Conservation (phyloP, 2,888 invertebrate species). For the Agrotis ipsilon region DNA sequence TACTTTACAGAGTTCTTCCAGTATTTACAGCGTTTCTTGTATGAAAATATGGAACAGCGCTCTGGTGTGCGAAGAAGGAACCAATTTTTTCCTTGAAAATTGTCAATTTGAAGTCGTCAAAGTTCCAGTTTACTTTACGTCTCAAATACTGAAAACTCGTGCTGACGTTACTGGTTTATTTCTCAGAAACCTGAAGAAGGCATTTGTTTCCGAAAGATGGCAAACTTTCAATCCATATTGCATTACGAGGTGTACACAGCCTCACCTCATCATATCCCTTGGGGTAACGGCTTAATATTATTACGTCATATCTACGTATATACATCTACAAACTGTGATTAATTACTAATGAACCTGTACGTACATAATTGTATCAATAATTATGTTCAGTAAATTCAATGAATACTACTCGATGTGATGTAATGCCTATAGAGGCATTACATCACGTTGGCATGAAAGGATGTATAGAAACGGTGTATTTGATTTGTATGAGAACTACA, state of each 20-base stretch:
- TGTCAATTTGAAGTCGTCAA: too few relatives aligned
- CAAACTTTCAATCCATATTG: background rate
- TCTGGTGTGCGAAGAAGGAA: too few relatives aligned
- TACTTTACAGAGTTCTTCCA: too few relatives aligned
- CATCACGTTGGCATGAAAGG: background rate
- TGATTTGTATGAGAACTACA: conserved; percentile 12
- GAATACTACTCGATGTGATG: background rate
- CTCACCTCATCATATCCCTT: background rate
- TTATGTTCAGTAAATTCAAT: background rate
- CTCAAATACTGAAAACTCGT: too few relatives aligned
- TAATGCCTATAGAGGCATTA: background rate
- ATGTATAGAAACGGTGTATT: conserved; percentile 5
- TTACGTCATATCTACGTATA: background rate
- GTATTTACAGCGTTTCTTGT: too few relatives aligned
- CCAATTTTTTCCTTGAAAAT: too few relatives aligned
- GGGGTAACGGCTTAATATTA: background rate
- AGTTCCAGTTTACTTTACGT: too few relatives aligned
- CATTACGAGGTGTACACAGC: too few relatives aligned
- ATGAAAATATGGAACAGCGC: too few relatives aligned
- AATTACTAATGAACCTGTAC: background rate
- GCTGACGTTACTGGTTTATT: too few relatives aligned
- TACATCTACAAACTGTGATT: background rate
- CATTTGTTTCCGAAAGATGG: background rate
- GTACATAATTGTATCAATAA: background rate
- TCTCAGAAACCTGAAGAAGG: background rate